Evolutionary conservation across 2,888 invertebrate genomes (phyloP).

Genomic region (Pheosia gnoma): DNA sequence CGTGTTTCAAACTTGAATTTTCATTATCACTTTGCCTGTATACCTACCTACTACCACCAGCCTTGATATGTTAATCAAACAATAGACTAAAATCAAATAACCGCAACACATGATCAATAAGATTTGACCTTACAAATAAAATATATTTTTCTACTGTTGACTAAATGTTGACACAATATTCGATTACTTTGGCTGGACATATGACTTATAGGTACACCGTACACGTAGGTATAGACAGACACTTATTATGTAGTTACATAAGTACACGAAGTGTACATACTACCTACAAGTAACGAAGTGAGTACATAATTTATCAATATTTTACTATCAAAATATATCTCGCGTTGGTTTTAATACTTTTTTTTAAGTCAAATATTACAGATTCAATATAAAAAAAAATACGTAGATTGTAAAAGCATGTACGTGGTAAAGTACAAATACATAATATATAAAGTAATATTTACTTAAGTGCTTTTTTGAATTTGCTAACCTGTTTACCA

Average conservation of each 20-base stretch:
- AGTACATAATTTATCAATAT: not conserved
- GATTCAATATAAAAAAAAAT: no score
- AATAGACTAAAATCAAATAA: slow-evolving; percentile 80
- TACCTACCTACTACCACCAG: slow-evolving; percentile 70
- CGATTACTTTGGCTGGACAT: slow-evolving; percentile 41
- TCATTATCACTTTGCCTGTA: slow-evolving; percentile 82
- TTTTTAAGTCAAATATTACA: no score
- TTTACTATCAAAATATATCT: no score
- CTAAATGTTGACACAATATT: slow-evolving; percentile 53
- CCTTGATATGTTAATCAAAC: slow-evolving; percentile 84
- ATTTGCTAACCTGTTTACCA: no score
- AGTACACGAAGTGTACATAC: not conserved
- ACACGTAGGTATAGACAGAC: not conserved
- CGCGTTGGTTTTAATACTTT: no score
- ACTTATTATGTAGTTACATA: slow-evolving; percentile 6
- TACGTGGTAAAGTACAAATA: no score
- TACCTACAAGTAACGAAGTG: no score
- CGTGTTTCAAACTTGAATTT: slow-evolving; percentile 82
- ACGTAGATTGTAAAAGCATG: no score
- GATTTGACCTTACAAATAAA: slow-evolving; percentile 68
- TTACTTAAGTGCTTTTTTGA: no score
- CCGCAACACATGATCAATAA: slow-evolving; percentile 75
- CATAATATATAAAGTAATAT: no score
- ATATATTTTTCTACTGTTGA: slow-evolving; percentile 61
- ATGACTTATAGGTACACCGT: not conserved